phyloP scores from a whole-genome alignment of 2,797 vertebrate species.

The Eulemur mongoz region DNA sequence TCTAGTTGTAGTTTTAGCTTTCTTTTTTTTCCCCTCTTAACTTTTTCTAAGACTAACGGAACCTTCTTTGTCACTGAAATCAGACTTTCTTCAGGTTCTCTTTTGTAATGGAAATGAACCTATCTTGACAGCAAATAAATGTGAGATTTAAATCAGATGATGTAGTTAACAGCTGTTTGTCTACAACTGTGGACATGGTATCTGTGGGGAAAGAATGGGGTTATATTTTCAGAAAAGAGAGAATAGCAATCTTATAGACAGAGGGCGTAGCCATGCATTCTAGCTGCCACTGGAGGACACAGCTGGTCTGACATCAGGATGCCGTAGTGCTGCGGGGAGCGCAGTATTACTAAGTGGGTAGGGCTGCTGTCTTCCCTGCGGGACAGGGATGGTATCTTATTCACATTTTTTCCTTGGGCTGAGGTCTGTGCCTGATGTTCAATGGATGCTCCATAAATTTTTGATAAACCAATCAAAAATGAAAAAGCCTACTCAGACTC shows the following conservation, averaged over 20 bases:
- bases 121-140: background rate
- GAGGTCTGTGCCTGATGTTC: background rate
- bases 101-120: background rate
- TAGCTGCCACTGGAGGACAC: background rate
- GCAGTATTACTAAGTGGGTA: background rate
- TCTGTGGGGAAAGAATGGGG: background rate
- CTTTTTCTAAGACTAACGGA: constrained; percentile 17
- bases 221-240: background rate
- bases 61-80: background rate
- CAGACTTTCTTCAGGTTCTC: background rate
- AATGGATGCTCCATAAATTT: background rate
- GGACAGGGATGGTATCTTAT: background rate
- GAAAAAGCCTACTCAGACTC: background rate
- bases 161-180: background rate
- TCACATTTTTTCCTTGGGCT: background rate
- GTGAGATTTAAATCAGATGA: background rate
- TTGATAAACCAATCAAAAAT: background rate
- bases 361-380: background rate
- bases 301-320: accelerated
- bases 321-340: background rate
- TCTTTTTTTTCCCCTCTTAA: background rate
- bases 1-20: background rate
- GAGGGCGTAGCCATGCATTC: background rate
- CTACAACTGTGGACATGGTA: background rate
- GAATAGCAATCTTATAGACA: background rate